A percentile compares a stretch with the other conserved stretches of the same genome.
These are phyloP conservation scores for Limonius californicus DNA, from an alignment of 1,140 invertebrate genomes.

Conservation along the genomic window DNA sequence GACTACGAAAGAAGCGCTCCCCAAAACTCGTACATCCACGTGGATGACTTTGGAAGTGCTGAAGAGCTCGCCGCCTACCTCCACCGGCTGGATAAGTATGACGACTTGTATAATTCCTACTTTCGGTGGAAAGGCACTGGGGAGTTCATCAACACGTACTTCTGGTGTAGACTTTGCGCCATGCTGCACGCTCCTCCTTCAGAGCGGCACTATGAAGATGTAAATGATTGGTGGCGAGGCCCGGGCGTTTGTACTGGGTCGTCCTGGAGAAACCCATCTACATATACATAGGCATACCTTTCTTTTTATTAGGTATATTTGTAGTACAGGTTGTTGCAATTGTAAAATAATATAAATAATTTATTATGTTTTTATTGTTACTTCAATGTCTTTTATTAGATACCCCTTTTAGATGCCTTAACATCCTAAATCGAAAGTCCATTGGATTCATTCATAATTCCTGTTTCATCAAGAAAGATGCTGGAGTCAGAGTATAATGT, in stretches of 20 bases:
- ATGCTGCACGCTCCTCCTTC: slow-evolving; percentile 72
- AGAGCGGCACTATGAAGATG: slow-evolving; percentile 69
- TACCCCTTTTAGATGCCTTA: too few species aligned
- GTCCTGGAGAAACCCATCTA: slow-evolving; percentile 69
- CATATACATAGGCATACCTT: too few species aligned
- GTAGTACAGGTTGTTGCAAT: too few species aligned
- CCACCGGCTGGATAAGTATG: slow-evolving; percentile 77
- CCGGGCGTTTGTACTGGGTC: slow-evolving; percentile 63
- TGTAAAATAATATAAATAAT: too few species aligned
- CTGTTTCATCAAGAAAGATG: too few species aligned
- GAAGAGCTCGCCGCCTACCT: slow-evolving; percentile 82
- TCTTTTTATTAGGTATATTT: too few species aligned
- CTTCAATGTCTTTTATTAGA: too few species aligned
- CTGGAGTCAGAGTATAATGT: too few species aligned
- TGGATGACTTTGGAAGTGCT: slow-evolving; percentile 88
- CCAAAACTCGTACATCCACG: slow-evolving; percentile 86
- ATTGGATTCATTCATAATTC: too few species aligned
- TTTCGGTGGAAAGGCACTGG: slow-evolving; percentile 89
- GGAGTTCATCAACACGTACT: slow-evolving; percentile 91
- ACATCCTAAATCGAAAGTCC: too few species aligned
- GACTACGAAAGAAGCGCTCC: slow-evolving; percentile 88
- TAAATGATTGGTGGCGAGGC: slow-evolving; percentile 85
- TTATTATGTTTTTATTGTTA: too few species aligned
- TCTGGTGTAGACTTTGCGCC: slow-evolving; percentile 92
- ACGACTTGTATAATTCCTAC: slow-evolving; percentile 87